These are phyloP conservation scores for Drosophila nigromelanica DNA, from an alignment of 1,140 invertebrate species.

Conservation along the genomic window DNA sequence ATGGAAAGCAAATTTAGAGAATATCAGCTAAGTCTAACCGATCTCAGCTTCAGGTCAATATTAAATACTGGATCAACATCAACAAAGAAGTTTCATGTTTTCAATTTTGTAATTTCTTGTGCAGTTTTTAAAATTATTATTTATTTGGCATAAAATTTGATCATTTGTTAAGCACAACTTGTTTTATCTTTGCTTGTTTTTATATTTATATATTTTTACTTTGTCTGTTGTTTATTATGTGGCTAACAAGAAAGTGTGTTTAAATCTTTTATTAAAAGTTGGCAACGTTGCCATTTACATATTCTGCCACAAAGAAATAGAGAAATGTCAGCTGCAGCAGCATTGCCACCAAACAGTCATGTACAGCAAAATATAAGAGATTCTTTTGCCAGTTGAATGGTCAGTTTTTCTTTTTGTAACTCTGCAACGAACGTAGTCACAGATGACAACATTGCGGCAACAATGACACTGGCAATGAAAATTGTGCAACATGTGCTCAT, in stretches of 20 bases:
- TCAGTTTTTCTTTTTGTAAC: conserved; percentile 65
- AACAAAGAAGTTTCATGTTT: too few species aligned
- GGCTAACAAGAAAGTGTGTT: not conserved
- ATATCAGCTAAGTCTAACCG: too few species aligned
- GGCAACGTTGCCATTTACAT: not conserved
- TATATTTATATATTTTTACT: too few species aligned
- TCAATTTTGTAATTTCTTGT: too few species aligned
- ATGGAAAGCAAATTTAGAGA: too few species aligned
- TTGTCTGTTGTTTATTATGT: too few species aligned
- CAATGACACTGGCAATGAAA: conserved; percentile 80
- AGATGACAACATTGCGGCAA: conserved; percentile 54
- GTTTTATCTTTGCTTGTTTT: too few species aligned
- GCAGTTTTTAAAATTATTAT: too few species aligned
- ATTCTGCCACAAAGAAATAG: not conserved
- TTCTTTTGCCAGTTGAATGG: conserved; percentile 64
- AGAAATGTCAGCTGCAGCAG: conserved; percentile 8
- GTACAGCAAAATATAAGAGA: conserved; percentile 41
- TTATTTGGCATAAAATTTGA: too few species aligned
- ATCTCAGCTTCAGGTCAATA: too few species aligned
- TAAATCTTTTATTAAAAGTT: not conserved
- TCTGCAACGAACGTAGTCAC: conserved; percentile 50
- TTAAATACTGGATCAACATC: too few species aligned
- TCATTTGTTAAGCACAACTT: too few species aligned
- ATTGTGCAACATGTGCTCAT: conserved; percentile 56
- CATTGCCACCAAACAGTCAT: conserved; percentile 23